Base-by-base conservation (phyloP, 2,113 vertebrate species). In the Pterocles gutturalis region DNA sequence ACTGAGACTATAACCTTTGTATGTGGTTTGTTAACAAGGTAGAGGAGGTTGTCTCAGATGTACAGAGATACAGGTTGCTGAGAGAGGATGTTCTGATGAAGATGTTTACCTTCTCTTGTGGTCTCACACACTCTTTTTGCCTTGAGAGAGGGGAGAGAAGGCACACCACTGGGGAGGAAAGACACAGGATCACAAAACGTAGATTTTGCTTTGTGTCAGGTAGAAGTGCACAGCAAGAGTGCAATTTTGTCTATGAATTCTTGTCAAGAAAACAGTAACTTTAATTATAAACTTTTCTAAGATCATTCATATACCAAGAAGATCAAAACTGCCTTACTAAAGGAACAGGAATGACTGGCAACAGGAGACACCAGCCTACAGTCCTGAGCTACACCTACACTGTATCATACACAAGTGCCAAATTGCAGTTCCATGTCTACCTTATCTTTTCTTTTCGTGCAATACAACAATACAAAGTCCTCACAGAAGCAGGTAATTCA, bases 101-200 rank as follows among this genome's bases (percentile, higher is more conserved):
- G 54, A 51, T 26, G 4, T 8, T 10, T 33, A n/a, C 4, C 17
- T 58, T 82, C 22, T 65, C 16, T 48, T 75, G 20, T 38, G 28
- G 24, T 87, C 3, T 9, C 10, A 10, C 6, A 65, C 43, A 20
- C 4, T 80, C 10, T 2, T 60, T 82, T 64, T 73, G 11, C 24
- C 25, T 78, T 33, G 38, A 62, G 15, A 55, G 10, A 43, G 17
- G 5, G 4, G 17, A n/a, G 1, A 80, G 34, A 31, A 66, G 16
- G 31, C 14, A 71, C 4, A 25, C 11, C 24, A 9, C 0, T 13
- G 1, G 18, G 11, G 4, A 43, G 8, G 13, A 84, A 54, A 6
- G 17, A 43, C 4, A 43, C 4, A 48, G 8, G 48, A 80, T 19
- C 24, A 25, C 33, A 55, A 55, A 94, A 4, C 10, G 43, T 5